Conservation (phyloP, 1,140 invertebrate species). For the Tenebrio molitor region DNA sequence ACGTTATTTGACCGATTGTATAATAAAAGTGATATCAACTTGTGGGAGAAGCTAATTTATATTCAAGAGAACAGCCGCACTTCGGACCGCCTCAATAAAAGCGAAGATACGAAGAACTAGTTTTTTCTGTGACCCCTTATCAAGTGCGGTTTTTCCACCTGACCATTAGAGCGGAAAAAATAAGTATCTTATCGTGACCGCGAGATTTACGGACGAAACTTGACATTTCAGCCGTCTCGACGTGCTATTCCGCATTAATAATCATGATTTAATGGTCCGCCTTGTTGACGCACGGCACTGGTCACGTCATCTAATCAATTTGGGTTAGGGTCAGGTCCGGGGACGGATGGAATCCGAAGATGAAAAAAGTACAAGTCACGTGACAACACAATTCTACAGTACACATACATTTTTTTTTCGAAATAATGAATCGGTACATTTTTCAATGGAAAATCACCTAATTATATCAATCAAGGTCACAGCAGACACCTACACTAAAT, state of each 20-base stretch:
- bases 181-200: too few species aligned
- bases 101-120: not conserved
- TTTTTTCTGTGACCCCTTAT: slow-evolving; percentile 8
- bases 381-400: too few species aligned
- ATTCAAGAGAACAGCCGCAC: slow-evolving; percentile 26
- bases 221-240: too few species aligned
- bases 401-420: too few species aligned
- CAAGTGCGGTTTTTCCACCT: slow-evolving; percentile 8
- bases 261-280: too few species aligned
- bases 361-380: not conserved
- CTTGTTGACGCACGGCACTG: too few species aligned
- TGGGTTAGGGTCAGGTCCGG: slow-evolving; percentile 13
- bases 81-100: not conserved
- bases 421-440: not conserved
- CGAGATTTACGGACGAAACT: too few species aligned
- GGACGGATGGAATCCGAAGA: too few species aligned
- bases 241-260: too few species aligned
- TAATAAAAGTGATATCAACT: slow-evolving; percentile 50
- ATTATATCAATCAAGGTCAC: slow-evolving; percentile 35
- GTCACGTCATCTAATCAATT: slow-evolving; percentile 6
- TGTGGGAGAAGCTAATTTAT: slow-evolving; percentile 47
- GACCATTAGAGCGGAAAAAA: too few species aligned
- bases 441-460: slow-evolving; percentile 33
- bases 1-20: slow-evolving; percentile 47
- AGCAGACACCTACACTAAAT: slow-evolving; percentile 11